Evolutionary conservation across 2,888 invertebrate species (phyloP).

Genomic region (Laspeyria flexula): DNA sequence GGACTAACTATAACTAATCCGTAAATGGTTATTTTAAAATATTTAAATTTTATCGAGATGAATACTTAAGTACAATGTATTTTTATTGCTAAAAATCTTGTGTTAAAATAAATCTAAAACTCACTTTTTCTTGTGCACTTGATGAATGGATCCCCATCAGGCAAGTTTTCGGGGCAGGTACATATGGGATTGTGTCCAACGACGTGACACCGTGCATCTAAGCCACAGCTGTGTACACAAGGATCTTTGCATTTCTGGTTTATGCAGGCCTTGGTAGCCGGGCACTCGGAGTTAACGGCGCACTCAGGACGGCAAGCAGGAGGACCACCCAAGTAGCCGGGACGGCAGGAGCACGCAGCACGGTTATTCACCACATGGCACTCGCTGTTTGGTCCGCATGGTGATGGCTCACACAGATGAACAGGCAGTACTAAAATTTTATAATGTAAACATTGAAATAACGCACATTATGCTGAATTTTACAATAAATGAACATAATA

Average conservation of each 20-base stretch:
- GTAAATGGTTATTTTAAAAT: too few relatives aligned
- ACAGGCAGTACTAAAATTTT: conserved; percentile 47
- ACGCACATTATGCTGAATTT: too few relatives aligned
- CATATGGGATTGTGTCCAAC: conserved; percentile 93
- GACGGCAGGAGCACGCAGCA: conserved; percentile 90
- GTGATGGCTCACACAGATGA: conserved; percentile 91
- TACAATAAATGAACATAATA: too few relatives aligned
- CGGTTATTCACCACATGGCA: conserved; percentile 90
- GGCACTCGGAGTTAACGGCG: conserved; percentile 91
- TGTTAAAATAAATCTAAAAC: conserved; percentile 28
- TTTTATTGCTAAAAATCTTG: neutral
- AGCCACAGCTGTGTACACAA: conserved; percentile 91
- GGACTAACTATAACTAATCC: neutral
- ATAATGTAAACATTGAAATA: neutral
- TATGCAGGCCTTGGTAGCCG: conserved; percentile 90
- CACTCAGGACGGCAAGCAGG: conserved; percentile 92
- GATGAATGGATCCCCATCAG: conserved; percentile 92
- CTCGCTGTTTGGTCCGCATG: conserved; percentile 91
- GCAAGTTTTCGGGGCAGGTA: conserved; percentile 88
- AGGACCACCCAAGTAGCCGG: conserved; percentile 90
- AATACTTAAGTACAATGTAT: too few relatives aligned
- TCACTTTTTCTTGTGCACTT: conserved; percentile 86
- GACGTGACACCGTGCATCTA: conserved; percentile 91
- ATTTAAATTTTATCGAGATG: too few relatives aligned
- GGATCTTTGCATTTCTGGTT: conserved; percentile 92